A percentile compares a stretch with the other conserved stretches of the same genome.
Evolutionary conservation across 2,113 vertebrate species (phyloP).

Genomic region (Leuciscus idus): DNA sequence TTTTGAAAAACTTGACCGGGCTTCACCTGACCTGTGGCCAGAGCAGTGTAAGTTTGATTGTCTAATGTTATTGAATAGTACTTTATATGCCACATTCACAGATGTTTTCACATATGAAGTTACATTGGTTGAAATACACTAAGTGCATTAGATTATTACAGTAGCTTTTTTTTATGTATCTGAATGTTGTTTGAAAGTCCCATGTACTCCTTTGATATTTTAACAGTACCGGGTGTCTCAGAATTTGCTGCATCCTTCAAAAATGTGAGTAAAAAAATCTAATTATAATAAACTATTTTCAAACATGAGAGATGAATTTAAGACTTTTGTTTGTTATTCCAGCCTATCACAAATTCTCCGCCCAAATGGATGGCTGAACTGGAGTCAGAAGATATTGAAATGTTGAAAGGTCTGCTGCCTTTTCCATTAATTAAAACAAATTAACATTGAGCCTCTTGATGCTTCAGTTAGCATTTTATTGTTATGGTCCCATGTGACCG

Average conservation of each 20-base stretch:
- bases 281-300: background rate
- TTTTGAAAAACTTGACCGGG: slow-evolving; percentile 96
- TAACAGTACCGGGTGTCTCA: slow-evolving; percentile 93
- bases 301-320: background rate
- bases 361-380: slow-evolving; percentile 99
- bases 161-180: background rate
- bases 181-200: background rate
- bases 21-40: slow-evolving; percentile 96
- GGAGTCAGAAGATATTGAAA: slow-evolving; percentile 96
- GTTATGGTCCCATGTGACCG: background rate
- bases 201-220: slow-evolving; percentile 21
- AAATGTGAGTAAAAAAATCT: slow-evolving; percentile 83
- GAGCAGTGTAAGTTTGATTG: slow-evolving; percentile 86
- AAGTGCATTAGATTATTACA: background rate
- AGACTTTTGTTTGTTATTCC: slow-evolving; percentile 38
- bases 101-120: background rate
- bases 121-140: background rate
- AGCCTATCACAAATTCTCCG: slow-evolving; percentile 95
- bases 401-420: slow-evolving; percentile 88
- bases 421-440: background rate
- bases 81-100: background rate
- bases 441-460: background rate
- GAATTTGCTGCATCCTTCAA: slow-evolving; percentile 98
- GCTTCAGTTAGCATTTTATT: background rate
- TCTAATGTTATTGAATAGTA: background rate